Conservation (phyloP, 1,140 invertebrate species). For the Heliconius nattereri region DNA sequence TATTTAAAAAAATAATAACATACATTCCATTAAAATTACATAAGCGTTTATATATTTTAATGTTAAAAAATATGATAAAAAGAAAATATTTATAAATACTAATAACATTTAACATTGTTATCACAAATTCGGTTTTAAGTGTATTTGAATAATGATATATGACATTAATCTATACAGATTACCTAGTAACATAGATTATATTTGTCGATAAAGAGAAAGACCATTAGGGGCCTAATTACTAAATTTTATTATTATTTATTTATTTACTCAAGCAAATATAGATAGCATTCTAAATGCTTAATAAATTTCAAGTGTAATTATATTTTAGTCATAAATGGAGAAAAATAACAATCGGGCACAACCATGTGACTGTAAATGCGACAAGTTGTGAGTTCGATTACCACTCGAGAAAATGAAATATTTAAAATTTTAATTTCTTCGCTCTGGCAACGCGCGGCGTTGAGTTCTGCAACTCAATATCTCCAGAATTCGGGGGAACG, state of each 20-base stretch:
- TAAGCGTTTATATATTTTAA: not conserved
- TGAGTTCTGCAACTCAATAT: no score
- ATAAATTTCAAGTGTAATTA: no score
- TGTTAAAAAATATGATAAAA: conserved; percentile 4
- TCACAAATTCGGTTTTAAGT: not conserved
- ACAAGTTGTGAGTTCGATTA: no score
- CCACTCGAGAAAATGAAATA: no score
- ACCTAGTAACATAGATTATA: not conserved
- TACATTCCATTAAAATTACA: not conserved
- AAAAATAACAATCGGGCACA: no score
- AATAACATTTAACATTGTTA: not conserved
- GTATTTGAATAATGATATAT: not conserved
- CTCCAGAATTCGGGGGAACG: no score
- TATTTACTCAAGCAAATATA: no score
- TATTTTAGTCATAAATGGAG: no score
- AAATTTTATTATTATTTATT: not conserved
- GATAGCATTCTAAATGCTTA: no score
- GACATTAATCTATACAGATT: not conserved
- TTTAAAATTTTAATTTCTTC: no score
- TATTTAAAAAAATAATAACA: not conserved
- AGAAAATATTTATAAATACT: not conserved
- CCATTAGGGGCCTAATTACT: not conserved
- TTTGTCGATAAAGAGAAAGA: not conserved
- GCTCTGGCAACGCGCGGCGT: no score
- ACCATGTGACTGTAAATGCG: no score